Evolutionary conservation across 2,113 vertebrate genomes (phyloP).

Genomic region (Lethenteron reissneri): DNA sequence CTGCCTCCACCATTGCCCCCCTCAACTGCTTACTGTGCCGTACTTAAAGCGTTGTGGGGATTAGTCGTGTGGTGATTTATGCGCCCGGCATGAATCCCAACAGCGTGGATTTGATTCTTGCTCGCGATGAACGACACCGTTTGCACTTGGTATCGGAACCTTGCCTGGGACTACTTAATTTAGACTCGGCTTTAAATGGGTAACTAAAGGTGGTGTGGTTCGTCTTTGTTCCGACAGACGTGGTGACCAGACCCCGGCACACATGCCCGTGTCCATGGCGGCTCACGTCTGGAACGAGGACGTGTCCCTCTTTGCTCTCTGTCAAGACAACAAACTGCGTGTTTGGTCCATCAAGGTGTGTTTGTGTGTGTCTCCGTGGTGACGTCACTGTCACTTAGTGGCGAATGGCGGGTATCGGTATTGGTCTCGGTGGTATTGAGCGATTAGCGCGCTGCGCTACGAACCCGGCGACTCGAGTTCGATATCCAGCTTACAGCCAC

Average conservation of each 20-base stretch:
- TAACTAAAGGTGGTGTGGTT: neutral
- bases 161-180: neutral
- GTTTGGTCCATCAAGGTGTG: slow-evolving; percentile 81
- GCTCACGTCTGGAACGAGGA: slow-evolving; percentile 54
- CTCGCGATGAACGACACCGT: neutral
- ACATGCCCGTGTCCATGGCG: slow-evolving; percentile 44
- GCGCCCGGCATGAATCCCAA: neutral
- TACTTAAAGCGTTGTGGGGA: neutral
- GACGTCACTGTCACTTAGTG: too few species aligned
- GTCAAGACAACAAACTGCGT: slow-evolving; percentile 69
- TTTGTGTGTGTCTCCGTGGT: neutral
- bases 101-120: neutral
- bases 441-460: too few species aligned
- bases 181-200: neutral
- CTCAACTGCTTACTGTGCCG: too few species aligned
- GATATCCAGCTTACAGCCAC: too few species aligned
- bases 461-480: too few species aligned
- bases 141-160: neutral
- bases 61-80: neutral
- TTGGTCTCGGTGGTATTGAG: too few species aligned
- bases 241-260: slow-evolving; percentile 37
- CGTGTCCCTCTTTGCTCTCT: slow-evolving; percentile 61
- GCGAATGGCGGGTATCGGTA: too few species aligned
- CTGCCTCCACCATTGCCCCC: too few species aligned
- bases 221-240: slow-evolving; percentile 16